Base-by-base conservation (phyloP, 1,140 invertebrate genomes). In the Potamilus streckersoni region DNA sequence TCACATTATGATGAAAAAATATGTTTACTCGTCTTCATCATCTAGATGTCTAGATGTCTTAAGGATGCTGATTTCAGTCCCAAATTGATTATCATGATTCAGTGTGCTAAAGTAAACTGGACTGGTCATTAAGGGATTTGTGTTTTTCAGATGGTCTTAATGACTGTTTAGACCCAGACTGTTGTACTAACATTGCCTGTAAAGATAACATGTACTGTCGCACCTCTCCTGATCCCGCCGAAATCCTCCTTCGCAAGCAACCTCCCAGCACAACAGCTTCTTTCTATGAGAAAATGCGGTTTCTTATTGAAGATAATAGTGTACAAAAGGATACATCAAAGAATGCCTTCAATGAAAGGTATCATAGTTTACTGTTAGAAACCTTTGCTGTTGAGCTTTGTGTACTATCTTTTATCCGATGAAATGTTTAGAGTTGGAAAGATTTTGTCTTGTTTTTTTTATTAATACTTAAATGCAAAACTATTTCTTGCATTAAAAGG, bases 141-240 rank as follows among this genome's bases (percentile, higher is more conserved):
- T 80, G 76, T 83, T 88, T 85, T 91, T 15, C 89, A 98, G 98
- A 99, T 93, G 97, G 97, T 76, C 92, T 99, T 68, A 93, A 94
- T 56, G 98, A 99, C 90, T 99, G 98, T 88, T 95, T 97, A 87
- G 98, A 99, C 91, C 96, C 97, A 1, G 98, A 99, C 91, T 99
- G 98, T 90, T 98, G 97, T 90, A 92, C 80, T 2, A 85, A 69
- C 20, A 38, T 20, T 15, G 91, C 93, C 3, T 99, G 98, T 89
- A 93, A 93, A 78, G 94, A 93, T 64, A 96, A 94, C 84, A 94
- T 96, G 82, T 93, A 97, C 27, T 99, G 97, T 89, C 94, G 97
- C 2, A 95, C 95, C 0, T 95, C 96, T 1, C 95, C 95, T 5
- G 97, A 98, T 85, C 97, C 97, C 2, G 96, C 96, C 73, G 96